Base-by-base conservation (phyloP, 2,888 invertebrate genomes). In the Saturnia japonica region DNA sequence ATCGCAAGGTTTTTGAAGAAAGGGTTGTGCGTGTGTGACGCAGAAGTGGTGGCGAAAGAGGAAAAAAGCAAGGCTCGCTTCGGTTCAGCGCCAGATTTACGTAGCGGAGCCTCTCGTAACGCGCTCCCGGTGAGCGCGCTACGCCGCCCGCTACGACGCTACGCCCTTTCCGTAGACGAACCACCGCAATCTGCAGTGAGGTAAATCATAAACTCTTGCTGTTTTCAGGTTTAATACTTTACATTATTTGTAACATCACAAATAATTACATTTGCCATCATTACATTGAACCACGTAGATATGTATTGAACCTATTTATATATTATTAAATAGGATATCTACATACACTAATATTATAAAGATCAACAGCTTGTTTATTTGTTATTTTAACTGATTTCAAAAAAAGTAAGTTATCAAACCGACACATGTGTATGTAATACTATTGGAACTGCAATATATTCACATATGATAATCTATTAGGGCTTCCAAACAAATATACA, bases 121-220 rank as follows among this genome's bases (percentile, higher is more conserved):
- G 81, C 90, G 76, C 79, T 92, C 74, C 82, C 94, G 4, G 86
- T 88, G 57, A 83, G 88, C 72, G 90, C 93, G 77, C 83, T 94
- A 76, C 88, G 94, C 68, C 91, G 93, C 66, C 93, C 91, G 75
- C 94, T 97, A 68, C 96, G 96, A 71, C 95, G 97, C 86, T 97
- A 97, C 89, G 97, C 97, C 34, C 91, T 97, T 73, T 97, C 97
- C 71, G 97, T 97, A 72, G 97, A 97, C 85, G 97, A 97, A 88
- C 96, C 96, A 2, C 94, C 93, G 51, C 95, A 82, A 45, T 94
- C 89, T 73, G 92, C 89, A 11, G 88, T 92, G 83, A 93, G 93
- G 94, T 94, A 90, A 78, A 77, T 57, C 68, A 45, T 67, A 64
- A 16, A 22, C 9, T 6, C 54, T 22, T 11, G 22, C 57, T 12